A percentile compares a stretch with the other conserved stretches of the same genome.
Evolutionary conservation across 2,113 vertebrate genomes (phyloP).

Genomic region (Pseudopodoces humilis): DNA sequence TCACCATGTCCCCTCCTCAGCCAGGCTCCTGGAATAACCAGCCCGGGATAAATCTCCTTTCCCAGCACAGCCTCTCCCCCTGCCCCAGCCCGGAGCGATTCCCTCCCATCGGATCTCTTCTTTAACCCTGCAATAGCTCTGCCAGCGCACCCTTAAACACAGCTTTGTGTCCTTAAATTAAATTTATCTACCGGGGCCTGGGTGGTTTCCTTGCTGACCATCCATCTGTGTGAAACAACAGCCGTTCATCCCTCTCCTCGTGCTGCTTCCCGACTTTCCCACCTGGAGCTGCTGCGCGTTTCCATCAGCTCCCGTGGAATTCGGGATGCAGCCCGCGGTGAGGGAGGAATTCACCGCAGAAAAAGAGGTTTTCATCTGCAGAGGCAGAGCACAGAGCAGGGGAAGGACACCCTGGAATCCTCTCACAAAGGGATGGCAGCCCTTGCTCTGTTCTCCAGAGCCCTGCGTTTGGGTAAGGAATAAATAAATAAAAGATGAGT

Average conservation of each 20-base stretch:
- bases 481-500: background rate
- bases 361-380: background rate
- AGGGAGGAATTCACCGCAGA: background rate
- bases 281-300: background rate
- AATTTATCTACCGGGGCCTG: background rate
- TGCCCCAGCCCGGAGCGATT: fast-evolving
- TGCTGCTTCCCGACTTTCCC: background rate
- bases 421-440: background rate
- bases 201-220: background rate
- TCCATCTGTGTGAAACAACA: background rate
- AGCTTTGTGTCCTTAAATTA: constrained; percentile 17
- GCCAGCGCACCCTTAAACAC: background rate
- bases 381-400: background rate
- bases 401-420: background rate
- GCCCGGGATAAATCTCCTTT: background rate
- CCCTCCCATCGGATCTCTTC: background rate
- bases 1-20: fast-evolving
- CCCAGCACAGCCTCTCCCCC: background rate
- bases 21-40: fast-evolving
- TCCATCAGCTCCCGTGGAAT: background rate
- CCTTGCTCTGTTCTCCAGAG: background rate
- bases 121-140: background rate
- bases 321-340: background rate
- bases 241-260: background rate
- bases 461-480: background rate